Conservation (phyloP, 1,140 invertebrate species). For the Zeugodacus cucurbitae region DNA sequence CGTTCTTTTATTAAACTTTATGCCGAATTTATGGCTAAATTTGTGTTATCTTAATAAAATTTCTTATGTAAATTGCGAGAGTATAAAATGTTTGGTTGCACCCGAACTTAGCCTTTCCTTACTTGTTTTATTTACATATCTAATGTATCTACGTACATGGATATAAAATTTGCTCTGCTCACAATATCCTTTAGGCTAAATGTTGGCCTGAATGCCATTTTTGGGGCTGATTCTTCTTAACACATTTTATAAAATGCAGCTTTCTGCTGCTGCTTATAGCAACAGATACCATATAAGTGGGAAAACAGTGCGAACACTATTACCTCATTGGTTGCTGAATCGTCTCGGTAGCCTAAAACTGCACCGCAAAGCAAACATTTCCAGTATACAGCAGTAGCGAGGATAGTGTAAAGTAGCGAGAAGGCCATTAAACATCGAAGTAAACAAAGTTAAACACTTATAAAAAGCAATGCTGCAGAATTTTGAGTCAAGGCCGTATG, state of each 20-base stretch:
- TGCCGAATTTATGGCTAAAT: too few relatives aligned
- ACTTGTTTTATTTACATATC: too few relatives aligned
- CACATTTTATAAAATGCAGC: background rate
- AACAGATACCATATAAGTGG: too few relatives aligned
- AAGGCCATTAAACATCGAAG: background rate
- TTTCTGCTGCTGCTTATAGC: background rate
- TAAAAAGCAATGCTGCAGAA: too few relatives aligned
- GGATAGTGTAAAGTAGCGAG: background rate
- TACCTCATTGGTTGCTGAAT: background rate
- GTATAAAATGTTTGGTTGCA: too few relatives aligned
- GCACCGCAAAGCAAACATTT: background rate
- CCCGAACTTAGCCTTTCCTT: too few relatives aligned
- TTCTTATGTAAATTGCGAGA: too few relatives aligned
- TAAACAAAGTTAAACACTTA: background rate
- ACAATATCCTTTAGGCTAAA: background rate
- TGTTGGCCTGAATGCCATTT: constrained; percentile 3
- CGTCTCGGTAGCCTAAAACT: background rate
- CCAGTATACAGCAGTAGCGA: background rate
- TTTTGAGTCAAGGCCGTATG: background rate
- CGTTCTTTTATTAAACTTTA: too few relatives aligned
- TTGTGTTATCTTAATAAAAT: too few relatives aligned
- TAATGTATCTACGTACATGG: background rate
- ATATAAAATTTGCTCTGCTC: background rate
- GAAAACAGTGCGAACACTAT: background rate
- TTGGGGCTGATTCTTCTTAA: background rate